phyloP scores from a whole-genome alignment of 2,888 invertebrate species.

The Acleris holmiana region DNA sequence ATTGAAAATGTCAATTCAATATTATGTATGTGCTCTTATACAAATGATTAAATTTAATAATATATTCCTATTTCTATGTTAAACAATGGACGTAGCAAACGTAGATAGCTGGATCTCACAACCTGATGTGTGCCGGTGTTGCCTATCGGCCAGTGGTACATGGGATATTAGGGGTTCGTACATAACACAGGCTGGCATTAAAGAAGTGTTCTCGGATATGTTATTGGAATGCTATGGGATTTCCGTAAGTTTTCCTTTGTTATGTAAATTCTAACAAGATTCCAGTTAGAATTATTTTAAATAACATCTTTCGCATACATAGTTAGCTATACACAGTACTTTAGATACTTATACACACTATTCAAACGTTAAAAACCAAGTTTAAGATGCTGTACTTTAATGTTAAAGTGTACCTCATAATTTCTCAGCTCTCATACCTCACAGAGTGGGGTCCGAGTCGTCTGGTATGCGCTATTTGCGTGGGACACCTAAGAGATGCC shows the following conservation, averaged over 20 bases:
- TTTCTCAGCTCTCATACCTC: slow-evolving; percentile 50
- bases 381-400: too few species aligned
- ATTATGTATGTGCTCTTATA: background rate
- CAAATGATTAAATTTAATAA: background rate
- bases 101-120: slow-evolving; percentile 44
- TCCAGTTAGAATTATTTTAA: background rate
- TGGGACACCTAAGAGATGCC: slow-evolving; percentile 53
- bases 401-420: background rate
- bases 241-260: slow-evolving; percentile 38
- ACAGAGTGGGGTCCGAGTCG: slow-evolving; percentile 52
- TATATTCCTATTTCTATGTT: slow-evolving; percentile 19
- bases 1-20: background rate
- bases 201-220: slow-evolving; percentile 41
- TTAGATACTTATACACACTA: too few species aligned
- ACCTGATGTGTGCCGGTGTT: slow-evolving; percentile 44
- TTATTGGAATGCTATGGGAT: slow-evolving; percentile 43
- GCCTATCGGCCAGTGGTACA: slow-evolving; percentile 40
- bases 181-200: slow-evolving; percentile 35
- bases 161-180: slow-evolving; percentile 41
- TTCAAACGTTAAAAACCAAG: background rate
- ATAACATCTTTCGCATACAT: too few species aligned
- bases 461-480: slow-evolving; percentile 56
- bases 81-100: slow-evolving; percentile 45
- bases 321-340: too few species aligned
- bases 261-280: background rate